Conservation (phyloP, 2,888 invertebrate genomes). For the Nasonovia ribisnigri region DNA sequence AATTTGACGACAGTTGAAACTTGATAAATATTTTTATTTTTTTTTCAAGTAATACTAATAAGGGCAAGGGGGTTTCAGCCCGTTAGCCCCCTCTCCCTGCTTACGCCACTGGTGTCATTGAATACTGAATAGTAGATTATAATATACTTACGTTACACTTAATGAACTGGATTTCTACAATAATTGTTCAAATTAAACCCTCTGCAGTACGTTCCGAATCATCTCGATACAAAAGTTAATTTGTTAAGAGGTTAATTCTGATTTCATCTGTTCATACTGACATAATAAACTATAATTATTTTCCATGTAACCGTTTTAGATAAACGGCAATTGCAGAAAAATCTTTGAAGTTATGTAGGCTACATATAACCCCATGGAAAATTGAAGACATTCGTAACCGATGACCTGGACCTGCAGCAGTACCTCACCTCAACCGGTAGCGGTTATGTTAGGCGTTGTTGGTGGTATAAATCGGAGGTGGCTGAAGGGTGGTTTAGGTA, state of each 20-base stretch:
- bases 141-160: neutral
- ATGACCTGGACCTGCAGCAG: neutral
- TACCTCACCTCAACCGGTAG: slow-evolving; percentile 4
- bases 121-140: neutral
- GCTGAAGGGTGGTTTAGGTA: neutral
- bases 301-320: neutral
- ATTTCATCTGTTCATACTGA: neutral
- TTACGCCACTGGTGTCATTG: too few relatives aligned
- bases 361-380: neutral
- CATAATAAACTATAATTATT: neutral
- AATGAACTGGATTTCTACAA: neutral
- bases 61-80: too few relatives aligned
- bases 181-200: neutral
- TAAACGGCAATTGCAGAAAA: neutral
- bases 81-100: too few relatives aligned
- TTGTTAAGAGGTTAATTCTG: neutral
- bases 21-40: too few relatives aligned
- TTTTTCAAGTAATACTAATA: too few relatives aligned
- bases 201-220: neutral
- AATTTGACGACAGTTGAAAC: too few relatives aligned
- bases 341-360: neutral
- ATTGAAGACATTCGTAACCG: neutral
- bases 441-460: neutral
- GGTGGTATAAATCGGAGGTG: neutral
- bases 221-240: neutral